Evolutionary conservation across 2,797 vertebrate genomes (phyloP), one percentile per base, ranked within the genome.

Genomic region (Acanthis flammea): DNA sequence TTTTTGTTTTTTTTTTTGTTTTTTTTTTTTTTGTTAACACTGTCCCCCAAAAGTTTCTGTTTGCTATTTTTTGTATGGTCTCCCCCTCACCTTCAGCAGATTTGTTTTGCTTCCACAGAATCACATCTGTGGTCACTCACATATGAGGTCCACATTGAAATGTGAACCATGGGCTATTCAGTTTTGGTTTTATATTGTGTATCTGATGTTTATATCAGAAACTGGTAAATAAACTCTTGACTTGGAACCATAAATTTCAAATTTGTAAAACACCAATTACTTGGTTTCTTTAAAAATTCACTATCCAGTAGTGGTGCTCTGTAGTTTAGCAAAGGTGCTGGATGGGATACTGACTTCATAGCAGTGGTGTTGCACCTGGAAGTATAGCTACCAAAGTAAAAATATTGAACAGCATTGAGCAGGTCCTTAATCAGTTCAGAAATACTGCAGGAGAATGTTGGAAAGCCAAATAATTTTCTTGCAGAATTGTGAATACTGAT

Each of bases 91-190:
- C 6, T 22, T n/a, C 19, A 68, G 45, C 16, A 87, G n/a, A 22
- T 61, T 48, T 48, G 5, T 48, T 51, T 80, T 80, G 12, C 16
- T 93, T 33, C 6, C 8, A 5, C 31, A 18, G 33, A 7, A 24
- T 67, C 31, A 13, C 9, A 10, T 88, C 28, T 33, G 68, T 72
- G 6, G n/a, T 85, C 0, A 0, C 12, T 50, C 28, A 41, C 7
- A 2, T n/a, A 4, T 35, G n/a, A 79, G 35, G 16, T 42, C 30
- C 6, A 2, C n/a, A 81, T 80, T 58, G 10, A 19, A 42, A 21
- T 7, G 15, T 39, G 37, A 86, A 48, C 30, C 15, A 1, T 15
- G 24, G 23, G 7, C 24, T 87, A 87, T 55, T 50, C 1, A 1
- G 4, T 58, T 79, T 82, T 60, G 16, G 1, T 45, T 91, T 82